A percentile compares a stretch with the other conserved stretches of the same genome.
phyloP scores from a whole-genome alignment of 2,113 vertebrate species.

The Oryzias celebensis region DNA sequence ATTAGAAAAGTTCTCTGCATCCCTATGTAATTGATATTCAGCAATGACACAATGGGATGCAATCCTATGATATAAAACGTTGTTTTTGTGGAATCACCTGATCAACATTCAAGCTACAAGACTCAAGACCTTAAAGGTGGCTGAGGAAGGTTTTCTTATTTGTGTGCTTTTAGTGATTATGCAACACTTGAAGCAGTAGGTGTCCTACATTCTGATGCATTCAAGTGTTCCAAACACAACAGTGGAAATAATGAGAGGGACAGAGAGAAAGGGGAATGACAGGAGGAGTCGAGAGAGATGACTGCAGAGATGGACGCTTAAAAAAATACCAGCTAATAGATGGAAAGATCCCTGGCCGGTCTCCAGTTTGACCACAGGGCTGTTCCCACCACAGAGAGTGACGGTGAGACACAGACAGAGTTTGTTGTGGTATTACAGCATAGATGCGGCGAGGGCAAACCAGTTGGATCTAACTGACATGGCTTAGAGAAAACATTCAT shows the following conservation, averaged over 20 bases:
- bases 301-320: conserved; percentile 33
- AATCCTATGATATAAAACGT: conserved; percentile 4
- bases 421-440: conserved; percentile 20
- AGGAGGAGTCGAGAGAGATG: conserved; percentile 31
- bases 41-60: conserved; percentile 46
- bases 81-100: conserved; percentile 13
- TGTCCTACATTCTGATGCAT: conserved; percentile 34
- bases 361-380: conserved; percentile 68
- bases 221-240: conserved; percentile 24
- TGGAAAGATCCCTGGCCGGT: conserved; percentile 62
- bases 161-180: conserved; percentile 5
- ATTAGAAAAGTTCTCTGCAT: conserved; percentile 69
- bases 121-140: conserved; percentile 6
- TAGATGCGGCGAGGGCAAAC: neutral
- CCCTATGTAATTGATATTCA: conserved; percentile 68
- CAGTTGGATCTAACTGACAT: conserved; percentile 1
- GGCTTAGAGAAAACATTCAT: too few relatives aligned
- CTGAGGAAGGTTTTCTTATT: neutral
- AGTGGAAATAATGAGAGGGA: conserved; percentile 54
- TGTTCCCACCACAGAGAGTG: conserved; percentile 48
- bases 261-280: conserved; percentile 25
- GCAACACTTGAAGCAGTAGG: conserved; percentile 16
- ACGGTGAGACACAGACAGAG: conserved; percentile 5
- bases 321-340: conserved; percentile 61
- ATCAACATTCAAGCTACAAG: conserved; percentile 7